phyloP scores from a whole-genome alignment of 2,113 vertebrate species.

The Oryzias celebensis region DNA sequence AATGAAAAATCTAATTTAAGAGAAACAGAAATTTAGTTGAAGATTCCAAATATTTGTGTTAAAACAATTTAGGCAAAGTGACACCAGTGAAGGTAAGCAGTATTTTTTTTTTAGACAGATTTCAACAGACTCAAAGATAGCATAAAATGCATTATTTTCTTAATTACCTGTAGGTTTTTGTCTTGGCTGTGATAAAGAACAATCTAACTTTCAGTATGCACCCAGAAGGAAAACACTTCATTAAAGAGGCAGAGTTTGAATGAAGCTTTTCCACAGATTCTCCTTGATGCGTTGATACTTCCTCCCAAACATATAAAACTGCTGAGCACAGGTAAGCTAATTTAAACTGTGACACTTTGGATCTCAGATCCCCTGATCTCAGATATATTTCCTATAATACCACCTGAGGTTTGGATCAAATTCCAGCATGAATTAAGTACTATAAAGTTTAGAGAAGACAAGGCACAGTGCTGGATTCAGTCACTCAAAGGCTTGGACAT shows the following conservation, averaged over 20 bases:
- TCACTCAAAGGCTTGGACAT: conserved; percentile 30
- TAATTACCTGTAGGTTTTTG: conserved; percentile 8
- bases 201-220: conserved; percentile 21
- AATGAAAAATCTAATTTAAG: too few relatives aligned
- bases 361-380: conserved; percentile 1
- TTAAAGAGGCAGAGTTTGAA: conserved; percentile 3
- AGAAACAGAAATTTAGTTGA: conserved; percentile 2
- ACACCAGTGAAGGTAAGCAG: conserved; percentile 1
- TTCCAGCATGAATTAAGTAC: conserved; percentile 6
- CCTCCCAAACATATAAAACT: conserved; percentile 18
- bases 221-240: neutral
- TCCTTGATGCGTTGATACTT: conserved; percentile 30
- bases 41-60: neutral
- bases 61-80: conserved; percentile 2
- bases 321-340: neutral
- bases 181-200: conserved; percentile 24
- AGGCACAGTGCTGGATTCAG: conserved; percentile 74
- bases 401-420: conserved; percentile 54
- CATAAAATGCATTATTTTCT: conserved; percentile 41
- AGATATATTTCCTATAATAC: conserved; percentile 17
- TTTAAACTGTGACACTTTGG: conserved; percentile 22
- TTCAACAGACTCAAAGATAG: conserved; percentile 10
- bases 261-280: conserved; percentile 6
- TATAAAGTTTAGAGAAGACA: conserved; percentile 60
- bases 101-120: neutral